Percentiles rank a stretch among this genome's conserved stretches.
Conservation (phyloP, 2,888 invertebrate genomes). For the Onchidella celtica region DNA sequence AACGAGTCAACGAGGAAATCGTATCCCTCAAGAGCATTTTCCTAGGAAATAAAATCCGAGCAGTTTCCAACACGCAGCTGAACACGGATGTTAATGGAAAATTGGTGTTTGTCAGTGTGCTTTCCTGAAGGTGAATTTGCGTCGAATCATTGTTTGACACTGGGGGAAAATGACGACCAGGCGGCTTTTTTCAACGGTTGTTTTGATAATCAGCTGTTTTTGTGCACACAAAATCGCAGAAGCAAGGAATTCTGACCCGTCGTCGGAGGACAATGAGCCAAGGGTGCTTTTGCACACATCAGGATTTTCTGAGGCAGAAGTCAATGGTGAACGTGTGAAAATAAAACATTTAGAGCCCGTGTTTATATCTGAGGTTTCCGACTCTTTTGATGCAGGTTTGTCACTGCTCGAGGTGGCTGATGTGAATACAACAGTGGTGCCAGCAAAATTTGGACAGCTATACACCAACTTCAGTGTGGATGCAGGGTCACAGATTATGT, state of each 20-base stretch:
- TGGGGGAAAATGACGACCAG: no score
- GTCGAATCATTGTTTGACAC: no score
- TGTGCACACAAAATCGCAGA: neutral
- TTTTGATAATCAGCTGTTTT: neutral
- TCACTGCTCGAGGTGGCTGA: no score
- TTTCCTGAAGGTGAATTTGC: no score
- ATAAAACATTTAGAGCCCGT: neutral
- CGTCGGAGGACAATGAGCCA: neutral
- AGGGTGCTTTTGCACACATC: neutral
- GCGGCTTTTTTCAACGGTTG: no score
- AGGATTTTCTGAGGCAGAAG: neutral
- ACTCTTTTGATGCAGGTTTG: neutral
- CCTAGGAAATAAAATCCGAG: neutral
- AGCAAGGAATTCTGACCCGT: no score
- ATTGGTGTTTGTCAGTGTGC: no score
- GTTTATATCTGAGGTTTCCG: neutral
- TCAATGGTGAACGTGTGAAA: neutral
- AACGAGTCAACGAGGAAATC: neutral
- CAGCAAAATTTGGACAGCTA: neutral
- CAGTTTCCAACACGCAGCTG: neutral
- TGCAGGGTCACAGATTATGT: constrained; percentile 49
- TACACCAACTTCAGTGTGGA: neutral
- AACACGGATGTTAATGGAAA: no score
- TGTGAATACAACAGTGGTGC: neutral
- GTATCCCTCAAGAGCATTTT: neutral